Conservation (phyloP, 2,888 invertebrate genomes). For the Chymomyza amoena region DNA sequence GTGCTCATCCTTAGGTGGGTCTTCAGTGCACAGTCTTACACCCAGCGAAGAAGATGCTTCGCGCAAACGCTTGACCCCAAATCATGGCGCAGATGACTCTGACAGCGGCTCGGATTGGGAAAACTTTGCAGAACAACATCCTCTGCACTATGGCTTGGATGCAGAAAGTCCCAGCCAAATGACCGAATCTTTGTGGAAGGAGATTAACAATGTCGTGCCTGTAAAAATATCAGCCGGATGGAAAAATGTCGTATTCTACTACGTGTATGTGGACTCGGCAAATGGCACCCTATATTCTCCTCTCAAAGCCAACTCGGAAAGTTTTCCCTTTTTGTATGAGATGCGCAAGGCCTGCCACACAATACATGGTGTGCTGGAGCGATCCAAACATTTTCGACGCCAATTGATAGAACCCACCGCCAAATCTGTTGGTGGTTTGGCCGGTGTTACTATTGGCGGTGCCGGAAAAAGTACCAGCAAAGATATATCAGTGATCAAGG, state of each 20-base stretch:
- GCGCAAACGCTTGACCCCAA: constrained; percentile 57
- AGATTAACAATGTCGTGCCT: constrained; percentile 80
- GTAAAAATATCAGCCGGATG: constrained; percentile 76
- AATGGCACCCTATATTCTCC: constrained; percentile 68
- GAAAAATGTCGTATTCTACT: constrained; percentile 72
- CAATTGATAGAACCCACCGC: constrained; percentile 28
- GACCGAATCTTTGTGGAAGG: constrained; percentile 85
- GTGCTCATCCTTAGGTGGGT: constrained; percentile 72
- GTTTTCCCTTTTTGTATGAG: constrained; percentile 83
- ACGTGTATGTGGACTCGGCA: constrained; percentile 68
- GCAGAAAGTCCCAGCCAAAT: constrained; percentile 80
- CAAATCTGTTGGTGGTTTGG: neutral
- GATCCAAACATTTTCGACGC: constrained; percentile 79
- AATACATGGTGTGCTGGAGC: constrained; percentile 86
- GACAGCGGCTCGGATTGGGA: constrained; percentile 88
- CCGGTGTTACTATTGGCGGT: neutral
- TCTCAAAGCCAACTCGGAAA: constrained; percentile 69
- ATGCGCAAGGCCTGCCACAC: constrained; percentile 86
- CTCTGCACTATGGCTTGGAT: constrained; percentile 63
- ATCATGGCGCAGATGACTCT: constrained; percentile 49
- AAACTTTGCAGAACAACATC: constrained; percentile 78
- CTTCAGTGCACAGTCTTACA: constrained; percentile 74
- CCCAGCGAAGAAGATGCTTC: constrained; percentile 75
- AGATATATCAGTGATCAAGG: constrained; percentile 88
- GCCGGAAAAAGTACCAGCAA: constrained; percentile 27